phyloP scores from a whole-genome alignment of 2,113 vertebrate genomes.

The Semicossyphus pulcher region DNA sequence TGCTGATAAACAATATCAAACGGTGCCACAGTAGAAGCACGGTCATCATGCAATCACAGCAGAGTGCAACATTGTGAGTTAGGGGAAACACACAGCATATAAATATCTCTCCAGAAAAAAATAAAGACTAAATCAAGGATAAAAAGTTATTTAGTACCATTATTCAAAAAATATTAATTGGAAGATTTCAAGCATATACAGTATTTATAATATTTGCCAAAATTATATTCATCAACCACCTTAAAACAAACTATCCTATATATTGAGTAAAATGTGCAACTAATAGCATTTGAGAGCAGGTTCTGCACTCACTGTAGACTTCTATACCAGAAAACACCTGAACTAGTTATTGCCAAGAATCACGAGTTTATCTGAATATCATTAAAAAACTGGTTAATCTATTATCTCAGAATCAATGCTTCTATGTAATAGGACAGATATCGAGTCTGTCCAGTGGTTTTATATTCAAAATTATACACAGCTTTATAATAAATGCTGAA shows the following conservation, averaged over 20 bases:
- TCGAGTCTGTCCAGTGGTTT: slow-evolving; percentile 48
- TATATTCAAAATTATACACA: not conserved
- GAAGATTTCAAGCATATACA: slow-evolving; percentile 71
- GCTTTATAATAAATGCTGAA: slow-evolving; percentile 14
- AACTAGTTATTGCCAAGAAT: slow-evolving; percentile 66
- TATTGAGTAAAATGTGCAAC: slow-evolving; percentile 73
- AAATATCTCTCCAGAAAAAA: slow-evolving; percentile 73
- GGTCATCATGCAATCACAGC: slow-evolving; percentile 70
- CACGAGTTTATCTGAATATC: slow-evolving; percentile 28
- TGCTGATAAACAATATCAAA: slow-evolving; percentile 72
- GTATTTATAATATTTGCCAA: slow-evolving; percentile 67
- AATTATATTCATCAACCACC: slow-evolving; percentile 61
- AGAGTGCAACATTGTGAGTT: slow-evolving; percentile 62
- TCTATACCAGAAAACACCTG: slow-evolving; percentile 42
- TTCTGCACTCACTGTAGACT: slow-evolving; percentile 53
- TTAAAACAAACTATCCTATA: slow-evolving; percentile 62
- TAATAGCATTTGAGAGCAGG: slow-evolving; percentile 65
- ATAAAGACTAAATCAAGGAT: slow-evolving; percentile 66
- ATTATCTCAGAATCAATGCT: slow-evolving; percentile 14
- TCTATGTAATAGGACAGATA: slow-evolving; percentile 14
- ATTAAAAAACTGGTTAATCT: slow-evolving; percentile 26
- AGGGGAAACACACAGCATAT: slow-evolving; percentile 71
- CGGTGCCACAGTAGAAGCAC: slow-evolving; percentile 47
- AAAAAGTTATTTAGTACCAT: slow-evolving; percentile 76
- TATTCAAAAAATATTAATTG: slow-evolving; percentile 67